phyloP scores from a whole-genome alignment of 1,140 invertebrate genomes.

The Sinella curviseta region DNA sequence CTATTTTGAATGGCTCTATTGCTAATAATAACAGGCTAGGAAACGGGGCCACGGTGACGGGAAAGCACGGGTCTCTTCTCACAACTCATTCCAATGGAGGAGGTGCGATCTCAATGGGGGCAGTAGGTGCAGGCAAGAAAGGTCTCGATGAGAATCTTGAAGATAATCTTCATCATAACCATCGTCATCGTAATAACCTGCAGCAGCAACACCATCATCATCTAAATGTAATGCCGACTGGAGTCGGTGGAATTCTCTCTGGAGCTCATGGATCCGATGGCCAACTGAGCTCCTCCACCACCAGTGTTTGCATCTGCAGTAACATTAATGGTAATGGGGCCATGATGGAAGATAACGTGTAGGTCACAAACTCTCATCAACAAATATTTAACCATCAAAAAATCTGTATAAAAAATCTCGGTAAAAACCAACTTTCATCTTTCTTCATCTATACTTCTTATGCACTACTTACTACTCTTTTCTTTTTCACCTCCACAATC shows the following conservation, averaged over 20 bases:
- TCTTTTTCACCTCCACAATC: not conserved
- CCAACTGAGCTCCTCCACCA: not conserved
- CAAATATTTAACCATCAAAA: not conserved
- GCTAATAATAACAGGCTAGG: conserved; percentile 22
- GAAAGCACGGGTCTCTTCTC: conserved; percentile 13
- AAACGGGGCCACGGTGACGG: conserved; percentile 9
- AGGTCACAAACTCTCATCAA: conserved; percentile 25
- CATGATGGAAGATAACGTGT: conserved; percentile 26
- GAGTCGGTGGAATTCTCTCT: not conserved
- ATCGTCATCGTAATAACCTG: not conserved
- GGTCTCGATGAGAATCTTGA: not conserved
- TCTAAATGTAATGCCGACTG: conserved; percentile 14
- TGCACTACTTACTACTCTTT: not conserved
- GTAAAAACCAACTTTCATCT: conserved; percentile 26
- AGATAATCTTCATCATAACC: not conserved
- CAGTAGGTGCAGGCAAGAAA: not conserved
- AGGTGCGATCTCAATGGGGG: conserved; percentile 4
- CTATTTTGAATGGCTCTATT: conserved; percentile 27
- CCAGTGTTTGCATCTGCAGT: conserved; percentile 12
- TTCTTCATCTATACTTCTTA: not conserved
- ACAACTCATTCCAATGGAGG: conserved; percentile 15
- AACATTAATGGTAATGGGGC: conserved; percentile 20
- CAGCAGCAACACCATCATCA: conserved; percentile 23
- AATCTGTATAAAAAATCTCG: not conserved
- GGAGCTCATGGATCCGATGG: not conserved